phyloP scores from a whole-genome alignment of 1,140 invertebrate species.

The Ips typographus region DNA sequence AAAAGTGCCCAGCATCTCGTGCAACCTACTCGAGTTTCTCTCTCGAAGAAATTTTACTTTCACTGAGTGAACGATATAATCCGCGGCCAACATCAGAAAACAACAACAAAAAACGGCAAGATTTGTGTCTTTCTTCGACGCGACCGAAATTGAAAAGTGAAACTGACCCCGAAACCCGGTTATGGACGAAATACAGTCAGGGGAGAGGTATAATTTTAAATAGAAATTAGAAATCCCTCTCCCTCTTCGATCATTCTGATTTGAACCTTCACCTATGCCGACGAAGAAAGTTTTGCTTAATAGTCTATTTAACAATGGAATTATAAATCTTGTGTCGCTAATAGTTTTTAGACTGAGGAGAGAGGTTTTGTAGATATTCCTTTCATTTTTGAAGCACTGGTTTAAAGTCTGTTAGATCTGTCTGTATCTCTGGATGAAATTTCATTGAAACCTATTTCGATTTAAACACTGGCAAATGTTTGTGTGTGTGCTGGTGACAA shows the following conservation, averaged over 20 bases:
- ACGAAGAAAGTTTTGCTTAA: constrained; percentile 16
- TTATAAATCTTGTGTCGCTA: constrained; percentile 2
- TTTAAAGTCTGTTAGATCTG: too few species aligned
- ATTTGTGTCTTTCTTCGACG: constrained; percentile 14
- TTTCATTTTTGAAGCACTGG: too few species aligned
- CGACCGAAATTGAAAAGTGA: constrained; percentile 32
- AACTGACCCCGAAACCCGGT: constrained; percentile 30
- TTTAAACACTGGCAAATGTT: not conserved
- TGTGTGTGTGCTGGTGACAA: constrained; percentile 15
- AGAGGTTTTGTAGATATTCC: too few species aligned
- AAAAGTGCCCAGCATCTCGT: too few species aligned
- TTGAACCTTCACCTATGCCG: constrained; percentile 26
- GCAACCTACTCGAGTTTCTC: constrained; percentile 3
- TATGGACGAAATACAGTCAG: constrained; percentile 8
- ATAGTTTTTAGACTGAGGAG: too few species aligned
- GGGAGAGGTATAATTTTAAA: constrained; percentile 23
- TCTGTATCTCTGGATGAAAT: too few species aligned
- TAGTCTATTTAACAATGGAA: constrained; percentile 19
- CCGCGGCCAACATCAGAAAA: not conserved
- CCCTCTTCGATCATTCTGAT: constrained; percentile 10
- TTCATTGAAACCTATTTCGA: too few species aligned
- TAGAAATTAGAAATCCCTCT: constrained; percentile 27
- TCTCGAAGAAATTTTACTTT: constrained; percentile 33
- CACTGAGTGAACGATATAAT: constrained; percentile 27
- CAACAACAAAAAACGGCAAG: constrained; percentile 12